Evolutionary conservation across 2,113 vertebrate species (phyloP).

Genomic region (Cyanoramphus novaezelandiae): DNA sequence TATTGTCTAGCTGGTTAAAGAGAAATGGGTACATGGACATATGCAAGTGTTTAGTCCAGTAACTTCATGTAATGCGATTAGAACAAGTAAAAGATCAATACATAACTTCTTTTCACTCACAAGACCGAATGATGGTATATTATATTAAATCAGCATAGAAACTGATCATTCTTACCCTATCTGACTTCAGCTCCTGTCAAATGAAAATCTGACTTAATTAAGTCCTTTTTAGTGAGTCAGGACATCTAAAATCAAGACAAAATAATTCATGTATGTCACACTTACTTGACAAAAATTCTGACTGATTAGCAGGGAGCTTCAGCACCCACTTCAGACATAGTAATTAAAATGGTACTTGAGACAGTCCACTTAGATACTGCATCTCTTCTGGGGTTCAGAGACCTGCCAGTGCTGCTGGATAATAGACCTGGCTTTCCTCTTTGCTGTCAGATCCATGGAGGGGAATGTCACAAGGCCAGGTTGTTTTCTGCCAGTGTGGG

Average conservation of each 20-base stretch:
- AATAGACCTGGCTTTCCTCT: neutral
- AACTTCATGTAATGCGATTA: neutral
- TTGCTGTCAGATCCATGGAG: neutral
- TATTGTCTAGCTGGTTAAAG: neutral
- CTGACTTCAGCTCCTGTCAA: neutral
- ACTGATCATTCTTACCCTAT: accelerated
- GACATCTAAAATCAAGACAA: neutral
- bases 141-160: neutral
- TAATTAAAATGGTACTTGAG: neutral
- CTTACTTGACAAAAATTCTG: neutral
- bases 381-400: neutral
- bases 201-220: neutral
- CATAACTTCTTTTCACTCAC: neutral
- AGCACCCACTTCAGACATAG: neutral
- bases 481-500: neutral
- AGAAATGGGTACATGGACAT: neutral
- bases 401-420: neutral
- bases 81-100: neutral
- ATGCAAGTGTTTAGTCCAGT: neutral
- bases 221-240: neutral
- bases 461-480: neutral
- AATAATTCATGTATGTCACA: neutral
- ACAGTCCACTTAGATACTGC: neutral
- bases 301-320: neutral
- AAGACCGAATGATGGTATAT: neutral